Conservation (phyloP, 2,888 invertebrate species). For the Chaitophorus viminalis region DNA sequence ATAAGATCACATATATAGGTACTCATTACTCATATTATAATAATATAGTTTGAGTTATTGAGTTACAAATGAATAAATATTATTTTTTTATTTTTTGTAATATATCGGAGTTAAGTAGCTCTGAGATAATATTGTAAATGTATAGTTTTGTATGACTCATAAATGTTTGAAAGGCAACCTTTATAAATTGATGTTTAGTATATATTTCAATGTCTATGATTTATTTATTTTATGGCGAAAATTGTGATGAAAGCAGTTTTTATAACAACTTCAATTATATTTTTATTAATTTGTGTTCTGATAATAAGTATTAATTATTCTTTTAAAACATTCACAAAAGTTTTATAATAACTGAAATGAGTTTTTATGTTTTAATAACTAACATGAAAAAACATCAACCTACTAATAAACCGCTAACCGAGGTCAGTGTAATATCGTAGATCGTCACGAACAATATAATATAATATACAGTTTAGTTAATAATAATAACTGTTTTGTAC, state of each 20-base stretch:
- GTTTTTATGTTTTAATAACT: conserved; percentile 2
- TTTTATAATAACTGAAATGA: conserved; percentile 35
- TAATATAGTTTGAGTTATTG: too few relatives aligned
- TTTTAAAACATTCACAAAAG: background rate
- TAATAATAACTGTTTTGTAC: too few relatives aligned
- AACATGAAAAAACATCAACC: background rate
- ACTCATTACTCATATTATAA: too few relatives aligned
- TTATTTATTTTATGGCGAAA: conserved; percentile 14
- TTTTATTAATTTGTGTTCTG: conserved; percentile 39
- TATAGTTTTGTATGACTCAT: conserved; percentile 12
- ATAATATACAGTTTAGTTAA: too few relatives aligned
- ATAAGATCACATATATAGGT: too few relatives aligned
- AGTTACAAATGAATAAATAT: background rate
- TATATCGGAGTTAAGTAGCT: background rate
- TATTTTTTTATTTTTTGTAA: background rate
- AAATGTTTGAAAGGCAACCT: conserved; percentile 6
- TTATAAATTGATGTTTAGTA: conserved; percentile 21
- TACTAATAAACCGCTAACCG: too few relatives aligned
- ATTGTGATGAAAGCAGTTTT: conserved; percentile 20
- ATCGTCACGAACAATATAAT: background rate
- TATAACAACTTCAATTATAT: conserved; percentile 39
- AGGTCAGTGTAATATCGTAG: background rate
- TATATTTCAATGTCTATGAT: conserved; percentile 17
- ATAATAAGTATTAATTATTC: conserved; percentile 46
- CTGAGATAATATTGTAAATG: background rate